Percentiles rank a stretch among this genome's conserved stretches.
These are phyloP conservation scores for Stramonita haemastoma DNA, from an alignment of 2,888 invertebrate genomes.

Conservation along the genomic window DNA sequence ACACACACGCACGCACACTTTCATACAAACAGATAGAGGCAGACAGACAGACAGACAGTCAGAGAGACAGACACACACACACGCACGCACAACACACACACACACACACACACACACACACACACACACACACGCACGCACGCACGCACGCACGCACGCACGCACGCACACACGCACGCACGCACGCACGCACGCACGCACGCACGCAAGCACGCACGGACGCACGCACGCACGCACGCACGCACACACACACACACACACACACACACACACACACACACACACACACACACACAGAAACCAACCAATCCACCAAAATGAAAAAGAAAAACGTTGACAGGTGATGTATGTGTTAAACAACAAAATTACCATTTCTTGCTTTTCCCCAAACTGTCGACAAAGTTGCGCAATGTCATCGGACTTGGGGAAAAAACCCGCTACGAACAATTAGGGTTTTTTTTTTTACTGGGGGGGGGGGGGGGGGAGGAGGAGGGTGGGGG, in stretches of 20 bases:
- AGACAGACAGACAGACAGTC: too few species aligned
- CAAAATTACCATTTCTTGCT: too few species aligned
- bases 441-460: not conserved
- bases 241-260: not conserved
- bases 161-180: not conserved
- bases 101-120: slow-evolving; percentile 7
- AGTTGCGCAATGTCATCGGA: not conserved
- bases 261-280: not conserved
- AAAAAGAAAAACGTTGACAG: not conserved
- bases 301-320: not conserved
- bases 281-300: not conserved
- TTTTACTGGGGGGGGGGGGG: not conserved
- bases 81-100: not conserved
- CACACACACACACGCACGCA: not conserved
- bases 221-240: not conserved
- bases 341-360: too few species aligned
- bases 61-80: too few species aligned
- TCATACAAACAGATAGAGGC: not conserved
- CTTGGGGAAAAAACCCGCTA: not conserved
- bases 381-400: too few species aligned
- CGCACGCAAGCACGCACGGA: not conserved
- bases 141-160: slow-evolving; percentile 1
- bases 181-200: not conserved
- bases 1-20: not conserved
- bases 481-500: not conserved